Evolutionary conservation across 2,113 vertebrate genomes (phyloP), one percentile per base, ranked within the genome.

Genomic region (Hippocampus barbouri): DNA sequence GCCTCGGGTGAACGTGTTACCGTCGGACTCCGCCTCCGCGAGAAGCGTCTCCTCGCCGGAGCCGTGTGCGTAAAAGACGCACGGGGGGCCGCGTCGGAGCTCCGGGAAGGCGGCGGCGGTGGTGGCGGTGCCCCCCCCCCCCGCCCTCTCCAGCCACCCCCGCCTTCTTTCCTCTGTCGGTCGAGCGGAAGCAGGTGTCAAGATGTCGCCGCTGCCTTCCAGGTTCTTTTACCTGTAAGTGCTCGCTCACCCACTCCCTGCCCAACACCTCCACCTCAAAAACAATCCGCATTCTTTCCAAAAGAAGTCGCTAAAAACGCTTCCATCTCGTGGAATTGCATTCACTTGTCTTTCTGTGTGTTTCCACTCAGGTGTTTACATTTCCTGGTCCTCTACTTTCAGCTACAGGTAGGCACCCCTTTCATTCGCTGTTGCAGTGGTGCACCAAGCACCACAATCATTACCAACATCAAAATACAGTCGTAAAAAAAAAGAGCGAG

Each of bases 141-240:
- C 10, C 34, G 34, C 34, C 34, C 34, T 38, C 47, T 66, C 65
- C 65, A 49, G 9, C 23, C 43, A 14, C 53, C 49, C 53, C 14
- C 30, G 49, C 63, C 43, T 66, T 45, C 41, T 66, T 45, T 25
- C n/a, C 63, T 45, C 62, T 23, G 14, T 66, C 41, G 11, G 27
- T 9, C n/a, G 65, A 43, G 87, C 90, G 90, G 87, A 91, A 90
- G 91, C 93, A 94, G 93, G 92, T 94, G 93, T 79, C 88, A 93
- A 90, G 87, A 94, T 94, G 93, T 93, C 90, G 85, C 79, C 81
- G 78, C 85, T 92, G 81, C 93, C 92, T 87, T 93, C 93, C 73
- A 92, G 92, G 88, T 92, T 92, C 88, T 87, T 92, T 79, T 94
- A 94, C 89, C 87, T 94, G 93, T 94, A 93, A 94, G 93, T 88